Base-by-base conservation (phyloP, 2,797 vertebrate genomes). In the Gymnodraco acuticeps region DNA sequence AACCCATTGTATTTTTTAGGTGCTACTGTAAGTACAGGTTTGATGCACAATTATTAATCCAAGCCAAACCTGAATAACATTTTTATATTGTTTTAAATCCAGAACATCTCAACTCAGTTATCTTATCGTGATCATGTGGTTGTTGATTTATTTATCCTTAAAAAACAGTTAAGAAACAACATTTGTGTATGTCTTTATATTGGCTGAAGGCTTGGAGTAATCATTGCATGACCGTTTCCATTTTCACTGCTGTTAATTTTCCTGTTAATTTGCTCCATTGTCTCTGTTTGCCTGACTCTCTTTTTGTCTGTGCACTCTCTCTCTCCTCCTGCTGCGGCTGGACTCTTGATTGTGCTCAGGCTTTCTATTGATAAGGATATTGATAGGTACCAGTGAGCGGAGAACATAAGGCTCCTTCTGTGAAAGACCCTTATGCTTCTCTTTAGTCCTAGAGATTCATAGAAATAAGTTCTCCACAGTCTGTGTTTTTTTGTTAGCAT, bases 281-380 rank as follows among this genome's bases (percentile, higher is more conserved):
- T 91, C 82, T 87, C 45, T 88, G 80, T 92, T 38, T 83, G 85
- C 81, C 90, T 95, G 89, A 94, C 90, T 90, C 55, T 86, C 19
- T 82, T 77, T 75, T 77, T 70, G 73, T 84, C 68, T 88, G 52
- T 88, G 65, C 71, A 76, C 81, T 86, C 75, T 83, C 70, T 89
- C 64, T 87, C 80, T 92, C 78, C 85, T 93, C 90, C 92, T 94
- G 90, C 95, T 91, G 95, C 95, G 92, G 94, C 96, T 87, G 87
- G 93, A 94, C 94, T 94, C 93, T 93, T 96, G 38, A 95, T 93
- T 97, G 95, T 93, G 62, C 86, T 90, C 97, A 99, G 98, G 93
- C 96, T 99, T 94, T 98, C 96, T 96, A 96, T 99, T 98, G 98
- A 99, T 99, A 97, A 96, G 94, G 97, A 99, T 95, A 96, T 98